Evolutionary conservation across 2,888 invertebrate species (phyloP), one percentile per base, ranked within the genome.

Genomic region (Heteromurus nitidus): DNA sequence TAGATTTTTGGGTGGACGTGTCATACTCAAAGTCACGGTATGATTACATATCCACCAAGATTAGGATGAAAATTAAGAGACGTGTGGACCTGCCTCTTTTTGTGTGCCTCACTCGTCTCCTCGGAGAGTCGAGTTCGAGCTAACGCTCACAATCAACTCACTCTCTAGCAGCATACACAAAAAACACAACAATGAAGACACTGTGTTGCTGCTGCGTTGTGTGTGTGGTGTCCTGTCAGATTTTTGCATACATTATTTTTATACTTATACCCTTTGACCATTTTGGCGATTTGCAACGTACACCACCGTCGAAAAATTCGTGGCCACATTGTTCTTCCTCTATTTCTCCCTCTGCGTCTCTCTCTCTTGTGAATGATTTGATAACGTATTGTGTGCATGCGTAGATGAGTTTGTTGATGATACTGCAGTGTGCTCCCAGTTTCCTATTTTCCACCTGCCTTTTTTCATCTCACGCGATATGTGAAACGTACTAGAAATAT

Each of bases 1-100:
- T 79, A 30, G 75, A 70, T 70, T 79, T 69, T 70, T 69, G 79
- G 79, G 79, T 79, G 79, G 79, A 79, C 79, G 79, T 79, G 79
- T 79, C 79, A 79, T 70, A 70, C 70, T 53, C 22, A 70, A 79
- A 79, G 79, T 79, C 79, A 79, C 79, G 79, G 70, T 79, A 68
- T 76, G 79, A 79, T 79, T 79, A 70, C 79, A 65, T 70, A 70
- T 64, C 50, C 79, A 68, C 69, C 60, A 68, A 77, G 76, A 77
- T 77, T 77, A 69, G 60, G 55, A 69, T 68, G 68, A 62, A 77
- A 70, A 79, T 79, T 79, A 79, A 79, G 79, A 70, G 79, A 79
- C 79, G 70, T 70, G 69, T 79, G 68, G 69, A 76, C 76, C 76
- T 76, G 76, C 76, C 76, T 76, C 68, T 44, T 69, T 50, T 64